A percentile compares a stretch with the other conserved stretches of the same genome.
phyloP scores from a whole-genome alignment of 2,113 vertebrate genomes.

The Thamnaconus septentrionalis region DNA sequence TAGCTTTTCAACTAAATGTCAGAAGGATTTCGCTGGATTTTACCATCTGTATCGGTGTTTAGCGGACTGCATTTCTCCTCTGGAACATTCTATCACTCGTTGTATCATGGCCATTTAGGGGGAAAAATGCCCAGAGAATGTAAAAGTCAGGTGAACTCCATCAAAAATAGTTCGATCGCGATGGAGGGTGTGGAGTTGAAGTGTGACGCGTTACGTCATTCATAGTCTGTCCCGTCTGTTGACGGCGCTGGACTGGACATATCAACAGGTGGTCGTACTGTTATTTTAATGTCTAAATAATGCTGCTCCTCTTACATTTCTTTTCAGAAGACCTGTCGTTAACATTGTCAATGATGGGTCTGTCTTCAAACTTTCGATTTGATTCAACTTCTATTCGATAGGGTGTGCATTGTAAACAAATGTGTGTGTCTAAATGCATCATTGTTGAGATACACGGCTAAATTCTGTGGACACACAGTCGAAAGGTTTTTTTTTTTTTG shows the following conservation, averaged over 20 bases:
- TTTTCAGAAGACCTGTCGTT: too few relatives aligned
- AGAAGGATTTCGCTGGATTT: constrained; percentile 42
- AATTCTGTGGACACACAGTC: too few relatives aligned
- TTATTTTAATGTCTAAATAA: background rate
- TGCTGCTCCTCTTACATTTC: too few relatives aligned
- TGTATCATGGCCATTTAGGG: accelerated
- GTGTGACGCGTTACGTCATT: constrained; percentile 70
- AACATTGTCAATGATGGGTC: too few relatives aligned
- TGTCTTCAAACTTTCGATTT: too few relatives aligned
- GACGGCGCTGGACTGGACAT: constrained; percentile 8
- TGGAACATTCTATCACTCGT: background rate
- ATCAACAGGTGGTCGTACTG: constrained; percentile 34
- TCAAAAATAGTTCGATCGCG: constrained; percentile 29
- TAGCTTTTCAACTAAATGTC: constrained; percentile 7
- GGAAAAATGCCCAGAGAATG: background rate
- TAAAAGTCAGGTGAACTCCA: constrained; percentile 10
- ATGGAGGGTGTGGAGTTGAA: constrained; percentile 57
- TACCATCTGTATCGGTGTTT: background rate
- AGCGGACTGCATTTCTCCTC: accelerated
- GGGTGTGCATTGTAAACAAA: too few relatives aligned
- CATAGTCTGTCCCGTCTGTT: constrained; percentile 26
- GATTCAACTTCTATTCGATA: too few relatives aligned
- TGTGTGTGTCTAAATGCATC: too few relatives aligned
- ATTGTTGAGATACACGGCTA: too few relatives aligned
- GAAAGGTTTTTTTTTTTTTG: too few relatives aligned